Percentiles rank a stretch among this genome's conserved stretches.
Conservation (phyloP, 1,140 invertebrate species). For the Bombus vancouverensis region DNA sequence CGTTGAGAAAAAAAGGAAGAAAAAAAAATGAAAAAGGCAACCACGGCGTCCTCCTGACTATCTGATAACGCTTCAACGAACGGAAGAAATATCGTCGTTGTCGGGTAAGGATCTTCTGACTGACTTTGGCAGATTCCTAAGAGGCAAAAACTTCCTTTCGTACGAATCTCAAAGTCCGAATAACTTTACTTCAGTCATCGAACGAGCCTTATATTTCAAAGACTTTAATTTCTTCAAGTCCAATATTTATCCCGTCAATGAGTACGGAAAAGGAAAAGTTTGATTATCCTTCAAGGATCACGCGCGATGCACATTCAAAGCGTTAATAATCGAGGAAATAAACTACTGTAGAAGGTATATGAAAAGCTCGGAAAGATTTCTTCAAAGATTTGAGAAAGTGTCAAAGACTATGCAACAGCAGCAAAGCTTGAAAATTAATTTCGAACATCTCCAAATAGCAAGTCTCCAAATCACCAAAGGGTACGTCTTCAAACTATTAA, state of each 20-base stretch:
- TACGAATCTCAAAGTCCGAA: constrained; percentile 12
- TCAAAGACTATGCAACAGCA: no score
- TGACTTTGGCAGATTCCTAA: constrained; percentile 20
- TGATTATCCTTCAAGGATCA: background rate
- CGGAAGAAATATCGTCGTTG: constrained; percentile 1
- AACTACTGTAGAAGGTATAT: background rate
- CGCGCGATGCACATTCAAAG: no score
- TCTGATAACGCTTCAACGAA: background rate
- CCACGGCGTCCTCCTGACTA: background rate
- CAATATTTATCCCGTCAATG: constrained; percentile 2
- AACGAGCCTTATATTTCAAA: background rate
- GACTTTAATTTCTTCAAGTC: constrained; percentile 7
- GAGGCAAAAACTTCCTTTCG: background rate
- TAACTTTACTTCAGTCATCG: constrained; percentile 22
- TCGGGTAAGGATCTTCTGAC: background rate
- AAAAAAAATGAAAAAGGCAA: background rate
- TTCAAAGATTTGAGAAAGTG: background rate
- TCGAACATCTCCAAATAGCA: background rate
- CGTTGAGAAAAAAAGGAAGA: background rate
- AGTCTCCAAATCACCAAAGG: background rate
- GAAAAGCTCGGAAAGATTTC: background rate
- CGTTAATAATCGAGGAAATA: background rate
- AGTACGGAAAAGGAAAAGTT: background rate
- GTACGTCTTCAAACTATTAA: no score
- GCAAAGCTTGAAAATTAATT: background rate